phyloP scores from a whole-genome alignment of 2,797 vertebrate species.

The Cryptoprocta ferox region DNA sequence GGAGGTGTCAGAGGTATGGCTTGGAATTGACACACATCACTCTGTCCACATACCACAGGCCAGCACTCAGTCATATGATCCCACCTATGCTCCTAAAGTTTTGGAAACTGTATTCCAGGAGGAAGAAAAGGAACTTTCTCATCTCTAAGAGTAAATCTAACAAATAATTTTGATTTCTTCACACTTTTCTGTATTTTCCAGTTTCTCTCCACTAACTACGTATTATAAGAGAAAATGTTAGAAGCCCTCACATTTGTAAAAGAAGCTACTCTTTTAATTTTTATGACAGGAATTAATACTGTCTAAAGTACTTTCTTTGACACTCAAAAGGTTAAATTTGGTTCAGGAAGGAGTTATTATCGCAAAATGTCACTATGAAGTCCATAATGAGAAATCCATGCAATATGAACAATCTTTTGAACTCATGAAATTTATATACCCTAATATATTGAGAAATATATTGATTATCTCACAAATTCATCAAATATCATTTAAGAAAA shows the following conservation, averaged over 20 bases:
- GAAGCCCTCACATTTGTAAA: neutral
- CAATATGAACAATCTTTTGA: neutral
- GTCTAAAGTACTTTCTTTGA: neutral
- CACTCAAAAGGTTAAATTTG: neutral
- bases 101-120: neutral
- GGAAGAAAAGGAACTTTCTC: neutral
- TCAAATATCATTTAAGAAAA: neutral
- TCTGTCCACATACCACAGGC: neutral
- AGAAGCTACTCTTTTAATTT: neutral
- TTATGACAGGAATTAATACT: neutral
- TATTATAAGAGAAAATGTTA: neutral
- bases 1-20: neutral
- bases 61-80: neutral
- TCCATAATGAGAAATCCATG: neutral
- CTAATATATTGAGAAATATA: neutral
- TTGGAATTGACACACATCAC: neutral
- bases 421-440: neutral
- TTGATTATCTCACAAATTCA: neutral
- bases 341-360: neutral
- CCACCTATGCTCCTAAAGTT: neutral
- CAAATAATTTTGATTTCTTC: slow-evolving; percentile 30
- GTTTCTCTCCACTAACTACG: neutral
- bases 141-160: neutral
- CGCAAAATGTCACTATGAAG: neutral
- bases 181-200: neutral